Percentiles rank a stretch among this genome's conserved stretches.
Evolutionary conservation across 2,797 vertebrate species (phyloP).

Genomic region (Echiichthys vipera): DNA sequence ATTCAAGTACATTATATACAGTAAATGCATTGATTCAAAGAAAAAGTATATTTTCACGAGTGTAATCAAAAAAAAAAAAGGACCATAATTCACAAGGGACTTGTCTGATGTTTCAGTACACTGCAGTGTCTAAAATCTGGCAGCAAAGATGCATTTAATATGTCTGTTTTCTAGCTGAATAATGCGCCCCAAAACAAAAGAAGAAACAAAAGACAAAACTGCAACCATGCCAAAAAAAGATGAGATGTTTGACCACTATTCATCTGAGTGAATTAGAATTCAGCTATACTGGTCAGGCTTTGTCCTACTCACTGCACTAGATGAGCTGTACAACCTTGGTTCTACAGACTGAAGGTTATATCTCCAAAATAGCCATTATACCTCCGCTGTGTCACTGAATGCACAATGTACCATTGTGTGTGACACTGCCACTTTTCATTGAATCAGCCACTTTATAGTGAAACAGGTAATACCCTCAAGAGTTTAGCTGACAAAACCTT

Average conservation of each 20-base stretch:
- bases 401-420: conserved; percentile 61
- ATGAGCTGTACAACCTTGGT: conserved; percentile 52
- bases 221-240: not conserved
- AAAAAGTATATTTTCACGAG: not conserved
- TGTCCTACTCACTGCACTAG: conserved; percentile 6
- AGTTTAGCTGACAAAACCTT: conserved; percentile 56
- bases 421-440: conserved; percentile 67
- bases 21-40: not conserved
- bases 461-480: conserved; percentile 60
- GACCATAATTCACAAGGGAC: not conserved
- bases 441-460: conserved; percentile 68
- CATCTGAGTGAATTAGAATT: conserved; percentile 21
- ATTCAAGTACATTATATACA: not conserved
- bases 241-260: not conserved
- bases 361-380: conserved; percentile 57
- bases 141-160: conserved; percentile 3
- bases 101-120: conserved; percentile 1
- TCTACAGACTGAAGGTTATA: conserved; percentile 55
- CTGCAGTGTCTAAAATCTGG: not conserved
- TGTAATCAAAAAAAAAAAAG: not conserved
- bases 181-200: conserved; percentile 15
- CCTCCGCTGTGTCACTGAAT: conserved; percentile 43
- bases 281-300: not conserved
- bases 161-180: not conserved
- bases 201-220: not conserved